Evolutionary conservation across 2,113 vertebrate genomes (phyloP).

Genomic region (Gymnocephalus cernua): DNA sequence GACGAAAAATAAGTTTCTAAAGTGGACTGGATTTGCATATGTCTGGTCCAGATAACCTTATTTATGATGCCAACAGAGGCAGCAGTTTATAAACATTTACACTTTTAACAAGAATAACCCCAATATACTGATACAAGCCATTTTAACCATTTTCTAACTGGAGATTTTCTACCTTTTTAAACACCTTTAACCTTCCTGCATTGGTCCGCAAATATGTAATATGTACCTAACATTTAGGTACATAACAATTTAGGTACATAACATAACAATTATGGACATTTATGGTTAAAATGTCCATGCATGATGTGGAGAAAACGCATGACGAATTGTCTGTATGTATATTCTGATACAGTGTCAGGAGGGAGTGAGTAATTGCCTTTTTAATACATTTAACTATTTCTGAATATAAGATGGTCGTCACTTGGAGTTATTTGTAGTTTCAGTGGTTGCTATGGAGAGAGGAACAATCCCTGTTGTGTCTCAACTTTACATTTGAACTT

Average conservation of each 20-base stretch:
- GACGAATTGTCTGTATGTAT: not conserved
- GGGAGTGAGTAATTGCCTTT: slow-evolving; percentile 27
- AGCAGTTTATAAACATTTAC: too few relatives aligned
- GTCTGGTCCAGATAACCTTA: not conserved
- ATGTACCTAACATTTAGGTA: too few relatives aligned
- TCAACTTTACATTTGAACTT: slow-evolving; percentile 2
- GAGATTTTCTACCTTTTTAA: slow-evolving; percentile 5
- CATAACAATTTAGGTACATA: too few relatives aligned
- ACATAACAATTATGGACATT: too few relatives aligned
- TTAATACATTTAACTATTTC: slow-evolving; percentile 33
- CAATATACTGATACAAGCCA: not conserved
- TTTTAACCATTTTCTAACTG: not conserved
- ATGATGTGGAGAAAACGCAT: not conserved
- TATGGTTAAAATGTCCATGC: not conserved
- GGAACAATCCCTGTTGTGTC: slow-evolving; percentile 2
- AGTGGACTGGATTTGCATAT: not conserved
- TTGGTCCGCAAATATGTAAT: too few relatives aligned
- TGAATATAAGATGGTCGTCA: slow-evolving; percentile 31
- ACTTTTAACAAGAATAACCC: not conserved
- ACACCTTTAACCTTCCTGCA: not conserved
- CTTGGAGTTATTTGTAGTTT: slow-evolving; percentile 53
- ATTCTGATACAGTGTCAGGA: slow-evolving; percentile 4
- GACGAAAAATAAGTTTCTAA: slow-evolving; percentile 10
- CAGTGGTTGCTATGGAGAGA: slow-evolving; percentile 52
- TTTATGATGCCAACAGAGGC: not conserved